Evolutionary conservation across 2,797 vertebrate species (phyloP).

Genomic region (Mareca strepera): DNA sequence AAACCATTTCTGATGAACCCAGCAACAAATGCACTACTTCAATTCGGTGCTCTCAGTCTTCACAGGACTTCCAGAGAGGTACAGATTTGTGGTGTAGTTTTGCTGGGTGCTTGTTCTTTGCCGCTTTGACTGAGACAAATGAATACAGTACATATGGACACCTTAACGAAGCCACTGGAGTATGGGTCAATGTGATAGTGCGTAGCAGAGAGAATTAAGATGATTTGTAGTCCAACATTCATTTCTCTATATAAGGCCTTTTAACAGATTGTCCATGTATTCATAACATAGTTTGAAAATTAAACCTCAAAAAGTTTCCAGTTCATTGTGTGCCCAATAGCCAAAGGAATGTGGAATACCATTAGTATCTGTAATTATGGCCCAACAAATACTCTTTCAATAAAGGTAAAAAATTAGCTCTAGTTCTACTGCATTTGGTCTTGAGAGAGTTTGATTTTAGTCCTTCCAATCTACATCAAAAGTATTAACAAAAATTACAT

Average conservation of each 20-base stretch:
- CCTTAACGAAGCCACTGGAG: not conserved
- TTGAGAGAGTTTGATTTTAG: not conserved
- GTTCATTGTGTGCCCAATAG: not conserved
- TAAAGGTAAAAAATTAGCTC: not conserved
- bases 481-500: not conserved
- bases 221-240: not conserved
- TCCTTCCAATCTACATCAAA: not conserved
- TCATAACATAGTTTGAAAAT: not conserved
- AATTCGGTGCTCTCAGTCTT: not conserved
- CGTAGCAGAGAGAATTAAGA: not conserved
- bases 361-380: not conserved
- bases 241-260: not conserved
- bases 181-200: not conserved
- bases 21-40: not conserved
- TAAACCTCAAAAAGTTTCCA: not conserved
- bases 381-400: not conserved
- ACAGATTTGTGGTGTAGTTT: not conserved
- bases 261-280: not conserved
- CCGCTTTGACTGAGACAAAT: not conserved
- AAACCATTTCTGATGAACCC: not conserved
- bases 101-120: not conserved
- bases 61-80: rapidly evolving
- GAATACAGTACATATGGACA: rapidly evolving
- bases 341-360: not conserved
- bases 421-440: not conserved